phyloP scores from a whole-genome alignment of 1,140 invertebrate species.

The Pogonognathellus flavescens region DNA sequence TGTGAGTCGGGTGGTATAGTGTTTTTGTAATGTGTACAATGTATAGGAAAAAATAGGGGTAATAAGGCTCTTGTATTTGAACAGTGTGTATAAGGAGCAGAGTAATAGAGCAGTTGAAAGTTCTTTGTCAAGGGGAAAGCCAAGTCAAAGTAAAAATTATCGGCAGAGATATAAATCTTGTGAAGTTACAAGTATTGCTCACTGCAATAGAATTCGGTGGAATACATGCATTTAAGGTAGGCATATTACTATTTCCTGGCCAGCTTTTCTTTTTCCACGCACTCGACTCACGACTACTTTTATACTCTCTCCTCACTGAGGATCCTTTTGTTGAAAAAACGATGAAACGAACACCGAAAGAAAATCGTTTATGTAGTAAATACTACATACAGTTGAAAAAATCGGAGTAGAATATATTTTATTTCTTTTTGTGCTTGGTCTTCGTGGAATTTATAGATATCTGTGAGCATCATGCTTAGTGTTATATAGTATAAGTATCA shows the following conservation, averaged over 20 bases:
- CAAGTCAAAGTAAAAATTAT: slow-evolving; percentile 20
- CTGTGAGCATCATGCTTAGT: background rate
- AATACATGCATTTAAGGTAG: slow-evolving; percentile 2
- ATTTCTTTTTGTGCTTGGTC: background rate
- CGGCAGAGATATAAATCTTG: slow-evolving; percentile 8
- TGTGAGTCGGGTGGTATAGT: background rate
- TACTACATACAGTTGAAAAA: background rate
- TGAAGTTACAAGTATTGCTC: background rate
- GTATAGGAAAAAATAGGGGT: background rate
- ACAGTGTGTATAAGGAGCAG: background rate
- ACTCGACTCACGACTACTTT: too few species aligned
- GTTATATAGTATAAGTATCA: background rate
- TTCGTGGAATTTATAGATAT: background rate
- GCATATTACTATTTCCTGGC: background rate
- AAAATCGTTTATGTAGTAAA: background rate
- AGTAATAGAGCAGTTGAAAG: slow-evolving; percentile 2
- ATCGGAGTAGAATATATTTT: background rate
- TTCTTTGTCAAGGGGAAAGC: background rate
- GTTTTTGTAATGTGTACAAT: background rate
- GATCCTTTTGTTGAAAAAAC: slow-evolving; percentile 5
- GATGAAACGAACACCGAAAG: background rate
- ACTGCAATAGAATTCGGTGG: background rate
- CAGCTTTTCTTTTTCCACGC: background rate
- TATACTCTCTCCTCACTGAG: background rate
- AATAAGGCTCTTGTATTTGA: background rate